Conservation (phyloP, 2,113 vertebrate species). For the Amphilophus citrinellus region DNA sequence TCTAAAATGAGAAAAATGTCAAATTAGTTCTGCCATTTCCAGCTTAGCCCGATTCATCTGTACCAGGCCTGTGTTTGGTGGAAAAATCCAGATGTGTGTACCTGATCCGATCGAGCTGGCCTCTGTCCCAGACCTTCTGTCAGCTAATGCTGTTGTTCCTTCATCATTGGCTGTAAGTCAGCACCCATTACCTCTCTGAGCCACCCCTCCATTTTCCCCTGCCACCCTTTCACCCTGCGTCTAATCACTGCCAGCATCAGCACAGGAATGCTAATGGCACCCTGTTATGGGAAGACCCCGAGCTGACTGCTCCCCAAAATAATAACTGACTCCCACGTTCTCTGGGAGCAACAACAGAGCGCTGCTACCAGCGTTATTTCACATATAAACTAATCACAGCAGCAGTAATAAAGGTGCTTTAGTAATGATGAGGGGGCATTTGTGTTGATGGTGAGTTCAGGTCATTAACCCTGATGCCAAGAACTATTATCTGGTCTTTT, state of each 20-base stretch:
- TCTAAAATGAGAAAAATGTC: neutral
- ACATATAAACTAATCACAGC: constrained; percentile 25
- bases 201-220: constrained; percentile 18
- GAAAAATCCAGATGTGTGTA: neutral
- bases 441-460: constrained; percentile 26
- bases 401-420: constrained; percentile 29
- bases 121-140: constrained; percentile 39
- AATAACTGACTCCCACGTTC: constrained; percentile 22
- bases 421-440: constrained; percentile 16
- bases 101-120: constrained; percentile 14
- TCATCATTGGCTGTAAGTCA: constrained; percentile 57
- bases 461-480: constrained; percentile 24
- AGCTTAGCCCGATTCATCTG: neutral
- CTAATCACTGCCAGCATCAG: constrained; percentile 42
- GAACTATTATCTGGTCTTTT: neutral
- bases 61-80: neutral
- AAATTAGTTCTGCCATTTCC: neutral
- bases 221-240: constrained; percentile 17
- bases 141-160: constrained; percentile 43
- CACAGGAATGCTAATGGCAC: constrained; percentile 34
- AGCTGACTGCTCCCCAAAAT: constrained; percentile 34
- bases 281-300: constrained; percentile 24
- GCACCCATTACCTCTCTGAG: constrained; percentile 53
- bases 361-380: constrained; percentile 7
- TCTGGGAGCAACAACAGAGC: constrained; percentile 14